Percentiles rank a stretch among this genome's conserved stretches.
phyloP scores from a whole-genome alignment of 2,113 vertebrate species.

The Capreolus pygargus region DNA sequence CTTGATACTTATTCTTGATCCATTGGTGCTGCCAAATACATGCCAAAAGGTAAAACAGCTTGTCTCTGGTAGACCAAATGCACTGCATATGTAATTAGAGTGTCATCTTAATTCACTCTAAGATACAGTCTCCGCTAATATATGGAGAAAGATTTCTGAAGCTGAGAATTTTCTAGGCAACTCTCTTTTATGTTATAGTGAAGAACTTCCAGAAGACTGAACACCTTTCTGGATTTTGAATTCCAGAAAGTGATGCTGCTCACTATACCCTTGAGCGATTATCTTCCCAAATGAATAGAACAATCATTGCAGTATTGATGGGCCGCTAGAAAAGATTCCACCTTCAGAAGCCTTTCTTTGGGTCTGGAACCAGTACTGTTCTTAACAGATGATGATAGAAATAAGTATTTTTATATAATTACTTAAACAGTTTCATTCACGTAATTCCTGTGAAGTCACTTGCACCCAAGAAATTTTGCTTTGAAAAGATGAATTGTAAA shows the following conservation, averaged over 20 bases:
- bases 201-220: neutral
- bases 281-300: neutral
- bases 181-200: neutral
- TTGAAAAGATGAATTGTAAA: neutral
- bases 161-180: neutral
- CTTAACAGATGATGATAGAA: neutral
- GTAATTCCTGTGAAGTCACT: neutral
- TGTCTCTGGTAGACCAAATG: neutral
- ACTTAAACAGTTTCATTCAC: neutral
- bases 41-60: neutral
- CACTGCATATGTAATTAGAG: neutral
- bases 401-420: neutral
- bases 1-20: neutral
- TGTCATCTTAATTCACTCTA: neutral
- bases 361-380: neutral
- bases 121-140: neutral
- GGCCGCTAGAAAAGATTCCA: neutral
- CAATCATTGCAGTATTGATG: neutral
- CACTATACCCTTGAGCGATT: neutral
- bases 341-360: neutral
- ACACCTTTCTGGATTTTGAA: neutral
- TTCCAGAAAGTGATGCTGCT: neutral
- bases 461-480: neutral
- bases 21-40: neutral
- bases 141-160: neutral